Base-by-base conservation (phyloP, 2,113 vertebrate species). In the Xenopus borealis region DNA sequence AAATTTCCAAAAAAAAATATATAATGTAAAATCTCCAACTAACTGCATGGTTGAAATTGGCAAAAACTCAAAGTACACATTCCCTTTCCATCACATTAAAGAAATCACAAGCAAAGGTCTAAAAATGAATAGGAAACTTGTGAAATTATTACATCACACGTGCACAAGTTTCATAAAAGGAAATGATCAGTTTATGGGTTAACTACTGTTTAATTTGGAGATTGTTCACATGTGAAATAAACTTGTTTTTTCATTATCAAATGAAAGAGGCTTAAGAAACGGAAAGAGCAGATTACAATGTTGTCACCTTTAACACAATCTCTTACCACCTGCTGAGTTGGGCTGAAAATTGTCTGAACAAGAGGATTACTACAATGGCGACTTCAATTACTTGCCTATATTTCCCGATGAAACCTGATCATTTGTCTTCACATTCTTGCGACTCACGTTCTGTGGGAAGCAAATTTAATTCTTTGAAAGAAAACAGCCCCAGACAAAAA, bases 311-410 rank as follows among this genome's bases (percentile, higher is more conserved):
- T 90, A 81, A 73, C 80, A 72, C 79, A 64, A 63, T 84, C 71
- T 61, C 72, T 81, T 82, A 80, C 81, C 84, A 88, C 47, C 84
- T 86, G 83, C 83, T 88, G 83, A 87, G 69, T 82, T 76, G 66
- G 78, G 83, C 79, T 79, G 79, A 81, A 88, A 75, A 68, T 81
- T 85, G 72, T 83, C 84, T 87, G 85, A 87, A 79, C 81, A 88
- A 45, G 81, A 87, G 86, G 87, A 89, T 91, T 92, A 91, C 83
- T 83, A 80, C 84, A 83, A 86, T 75, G 79, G 72, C 79, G 81
- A 79, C 81, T 86, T 88, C 87, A 83, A 83, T 84, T 82, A 79
- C 70, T 82, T 80, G 69, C 74, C 77, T 75, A 62, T 65, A 79
- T 84, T 83, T 81, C 82, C 78, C 58, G 58, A 80, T 80, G 91